phyloP scores from a whole-genome alignment of 1,140 invertebrate species.

The Macrobrachium rosenbergii region DNA sequence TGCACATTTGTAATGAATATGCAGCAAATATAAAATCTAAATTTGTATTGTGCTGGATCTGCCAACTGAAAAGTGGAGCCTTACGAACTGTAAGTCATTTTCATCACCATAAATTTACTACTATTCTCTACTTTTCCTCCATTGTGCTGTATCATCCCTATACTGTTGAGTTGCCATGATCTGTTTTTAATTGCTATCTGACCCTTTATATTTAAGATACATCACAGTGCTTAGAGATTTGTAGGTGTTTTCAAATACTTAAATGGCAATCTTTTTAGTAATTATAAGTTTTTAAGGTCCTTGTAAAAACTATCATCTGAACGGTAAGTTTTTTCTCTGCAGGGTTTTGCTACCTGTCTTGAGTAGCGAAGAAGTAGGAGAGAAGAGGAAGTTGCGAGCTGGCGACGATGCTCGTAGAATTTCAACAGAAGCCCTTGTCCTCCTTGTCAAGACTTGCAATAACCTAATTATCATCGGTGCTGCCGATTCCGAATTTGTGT shows the following conservation, averaged over 20 bases:
- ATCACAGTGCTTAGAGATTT: too few relatives aligned
- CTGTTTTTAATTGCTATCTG: too few relatives aligned
- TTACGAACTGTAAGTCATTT: too few relatives aligned
- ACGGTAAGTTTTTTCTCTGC: neutral
- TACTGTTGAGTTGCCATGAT: too few relatives aligned
- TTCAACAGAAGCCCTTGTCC: neutral
- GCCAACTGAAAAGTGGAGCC: too few relatives aligned
- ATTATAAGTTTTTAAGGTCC: too few relatives aligned
- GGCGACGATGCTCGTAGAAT: conserved; percentile 8
- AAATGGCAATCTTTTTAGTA: neutral
- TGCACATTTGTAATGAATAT: neutral
- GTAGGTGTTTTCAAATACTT: neutral
- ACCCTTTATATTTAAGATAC: too few relatives aligned
- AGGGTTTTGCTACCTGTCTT: conserved; percentile 29
- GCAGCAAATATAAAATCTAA: neutral
- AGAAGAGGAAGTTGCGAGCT: conserved; percentile 41
- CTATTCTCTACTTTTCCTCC: too few relatives aligned
- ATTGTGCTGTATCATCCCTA: too few relatives aligned
- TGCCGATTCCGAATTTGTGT: conserved; percentile 20
- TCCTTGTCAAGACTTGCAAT: conserved; percentile 8
- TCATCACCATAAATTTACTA: too few relatives aligned
- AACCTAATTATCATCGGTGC: conserved; percentile 50
- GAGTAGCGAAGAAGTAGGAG: neutral
- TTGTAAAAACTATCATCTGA: neutral
- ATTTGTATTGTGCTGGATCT: too few relatives aligned